These are phyloP conservation scores for Erinaceus europaeus DNA, from an alignment of 2,113 vertebrate genomes.

Conservation along the genomic window DNA sequence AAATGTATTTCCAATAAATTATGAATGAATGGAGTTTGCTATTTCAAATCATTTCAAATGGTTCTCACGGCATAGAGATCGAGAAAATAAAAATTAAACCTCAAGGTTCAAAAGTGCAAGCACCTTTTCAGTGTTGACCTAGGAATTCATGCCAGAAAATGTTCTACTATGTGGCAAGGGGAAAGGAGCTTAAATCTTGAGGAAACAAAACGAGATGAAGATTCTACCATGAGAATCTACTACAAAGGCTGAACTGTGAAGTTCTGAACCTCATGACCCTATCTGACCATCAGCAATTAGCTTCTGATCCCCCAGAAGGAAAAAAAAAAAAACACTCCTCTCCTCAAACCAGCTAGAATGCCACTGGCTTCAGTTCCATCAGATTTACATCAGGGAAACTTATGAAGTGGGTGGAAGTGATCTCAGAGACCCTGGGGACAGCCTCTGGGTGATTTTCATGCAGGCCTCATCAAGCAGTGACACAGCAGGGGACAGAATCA, in stretches of 20 bases:
- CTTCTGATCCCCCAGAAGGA: neutral
- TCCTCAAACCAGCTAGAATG: neutral
- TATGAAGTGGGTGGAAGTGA: slow-evolving; percentile 3
- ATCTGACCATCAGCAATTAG: neutral
- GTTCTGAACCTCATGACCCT: neutral
- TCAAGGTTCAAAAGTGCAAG: slow-evolving; percentile 7
- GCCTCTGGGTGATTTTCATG: slow-evolving; percentile 26
- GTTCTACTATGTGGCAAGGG: neutral
- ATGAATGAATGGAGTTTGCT: slow-evolving; percentile 35
- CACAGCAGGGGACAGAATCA: slow-evolving; percentile 32
- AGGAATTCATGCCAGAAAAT: neutral
- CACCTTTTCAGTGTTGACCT: neutral
- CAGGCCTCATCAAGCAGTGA: neutral
- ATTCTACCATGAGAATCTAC: neutral
- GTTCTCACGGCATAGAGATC: neutral
- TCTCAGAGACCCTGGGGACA: slow-evolving; percentile 10
- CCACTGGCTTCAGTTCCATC: neutral
- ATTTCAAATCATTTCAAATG: slow-evolving; percentile 26
- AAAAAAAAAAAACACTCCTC: neutral
- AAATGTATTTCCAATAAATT: slow-evolving; percentile 52
- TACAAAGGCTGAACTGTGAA: neutral
- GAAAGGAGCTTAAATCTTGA: neutral
- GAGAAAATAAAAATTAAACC: neutral
- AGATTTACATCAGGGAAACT: slow-evolving; percentile 1
- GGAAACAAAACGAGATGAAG: neutral